Conservation (phyloP, 2,888 invertebrate genomes). For the Yponomeuta malinellus region DNA sequence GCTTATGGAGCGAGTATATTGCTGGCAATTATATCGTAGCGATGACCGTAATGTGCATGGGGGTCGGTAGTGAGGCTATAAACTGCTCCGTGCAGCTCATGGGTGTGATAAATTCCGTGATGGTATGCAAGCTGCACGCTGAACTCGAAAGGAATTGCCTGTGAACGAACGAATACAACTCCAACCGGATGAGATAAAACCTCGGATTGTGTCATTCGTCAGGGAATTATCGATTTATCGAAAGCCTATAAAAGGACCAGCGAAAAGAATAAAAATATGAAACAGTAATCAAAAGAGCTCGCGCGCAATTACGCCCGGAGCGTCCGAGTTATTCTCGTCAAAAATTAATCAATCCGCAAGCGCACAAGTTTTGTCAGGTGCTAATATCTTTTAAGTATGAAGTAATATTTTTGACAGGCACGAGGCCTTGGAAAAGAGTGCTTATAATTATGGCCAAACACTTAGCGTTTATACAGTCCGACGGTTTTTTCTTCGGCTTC, state of each 20-base stretch:
- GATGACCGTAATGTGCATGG: conserved; percentile 7
- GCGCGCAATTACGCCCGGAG: background rate
- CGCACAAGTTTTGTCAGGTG: background rate
- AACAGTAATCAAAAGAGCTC: background rate
- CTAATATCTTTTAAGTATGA: background rate
- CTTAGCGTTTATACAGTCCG: no score
- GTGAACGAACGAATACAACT: background rate
- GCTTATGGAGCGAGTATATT: background rate
- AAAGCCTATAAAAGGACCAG: background rate
- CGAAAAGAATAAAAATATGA: background rate
- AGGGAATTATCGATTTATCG: background rate
- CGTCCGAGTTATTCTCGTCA: background rate
- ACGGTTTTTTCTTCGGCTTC: no score
- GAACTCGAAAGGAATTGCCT: background rate
- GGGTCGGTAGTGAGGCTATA: background rate
- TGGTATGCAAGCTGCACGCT: background rate
- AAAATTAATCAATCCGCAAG: background rate
- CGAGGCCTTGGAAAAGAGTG: no score
- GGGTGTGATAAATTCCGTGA: conserved; percentile 1
- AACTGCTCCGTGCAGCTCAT: background rate
- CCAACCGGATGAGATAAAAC: background rate
- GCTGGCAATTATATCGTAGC: conserved; percentile 8
- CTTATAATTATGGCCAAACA: no score
- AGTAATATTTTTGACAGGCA: no score
- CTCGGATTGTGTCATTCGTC: background rate